phyloP scores from a whole-genome alignment of 2,888 invertebrate species.

The Microplitis manilae region DNA sequence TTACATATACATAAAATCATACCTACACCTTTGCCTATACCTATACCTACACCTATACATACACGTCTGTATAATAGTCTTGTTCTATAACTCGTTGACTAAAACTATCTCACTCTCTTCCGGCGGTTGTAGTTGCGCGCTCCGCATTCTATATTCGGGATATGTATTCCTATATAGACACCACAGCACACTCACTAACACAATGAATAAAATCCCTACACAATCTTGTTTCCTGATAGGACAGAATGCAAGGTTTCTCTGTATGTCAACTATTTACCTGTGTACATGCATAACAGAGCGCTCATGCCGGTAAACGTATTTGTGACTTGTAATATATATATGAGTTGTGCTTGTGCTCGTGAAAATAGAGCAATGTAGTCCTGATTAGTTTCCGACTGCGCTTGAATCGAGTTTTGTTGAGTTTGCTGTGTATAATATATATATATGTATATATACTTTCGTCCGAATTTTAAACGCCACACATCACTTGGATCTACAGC shows the following conservation, averaged over 20 bases:
- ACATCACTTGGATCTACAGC: not conserved
- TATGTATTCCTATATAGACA: too few species aligned
- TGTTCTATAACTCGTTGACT: conserved; percentile 4
- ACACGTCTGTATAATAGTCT: too few species aligned
- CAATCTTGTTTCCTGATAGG: not conserved
- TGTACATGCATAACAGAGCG: not conserved
- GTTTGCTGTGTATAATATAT: conserved; percentile 28
- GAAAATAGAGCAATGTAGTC: conserved; percentile 54
- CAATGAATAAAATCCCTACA: not conserved
- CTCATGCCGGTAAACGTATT: too few species aligned
- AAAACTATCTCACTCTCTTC: not conserved
- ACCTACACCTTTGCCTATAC: not conserved
- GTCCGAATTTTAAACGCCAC: not conserved
- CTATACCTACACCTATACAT: not conserved
- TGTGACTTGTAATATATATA: not conserved
- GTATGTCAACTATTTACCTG: not conserved
- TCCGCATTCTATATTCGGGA: conserved; percentile 17
- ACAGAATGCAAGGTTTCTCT: not conserved
- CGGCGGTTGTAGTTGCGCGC: conserved; percentile 16
- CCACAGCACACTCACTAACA: conserved; percentile 4
- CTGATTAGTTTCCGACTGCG: conserved; percentile 55
- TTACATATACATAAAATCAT: not conserved
- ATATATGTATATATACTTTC: conserved; percentile 1
- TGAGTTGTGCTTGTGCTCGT: conserved; percentile 40
- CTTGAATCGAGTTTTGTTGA: conserved; percentile 3